Base-by-base conservation (phyloP, 2,888 invertebrate species). In the Zaprionus lineosus region DNA sequence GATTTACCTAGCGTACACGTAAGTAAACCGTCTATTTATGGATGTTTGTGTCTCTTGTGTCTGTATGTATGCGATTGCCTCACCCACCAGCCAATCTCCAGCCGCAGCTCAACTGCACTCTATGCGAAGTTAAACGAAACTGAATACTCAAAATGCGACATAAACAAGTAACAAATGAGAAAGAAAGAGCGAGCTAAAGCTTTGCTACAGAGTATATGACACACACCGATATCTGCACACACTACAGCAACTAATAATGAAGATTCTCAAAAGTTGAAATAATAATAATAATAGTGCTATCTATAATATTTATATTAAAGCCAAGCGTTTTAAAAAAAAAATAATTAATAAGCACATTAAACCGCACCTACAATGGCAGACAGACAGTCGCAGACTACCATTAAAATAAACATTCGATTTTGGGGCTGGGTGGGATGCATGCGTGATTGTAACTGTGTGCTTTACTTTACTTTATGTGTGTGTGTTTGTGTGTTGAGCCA, bases 51-150 rank as follows among this genome's bases (percentile, higher is more conserved):
- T 40, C 31, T 34, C 1, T 40, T 18, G 24, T 40, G 8, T 16
- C 11, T 40, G 8, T 53, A 11, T 58, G 16, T 56, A 18, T 53
- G 43, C 21, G 7, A 6, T 24, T 16, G 12, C 8, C 53, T 60
- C 40, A 67, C 53, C 53, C 40, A 67, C 53, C 69, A 43, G 63
- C 46, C 56, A 52, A 53, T 53, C 31, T 34, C 43, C 33, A 51
- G 56, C 44, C 50, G 70, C 31, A 55, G 31, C 48, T 44, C 60
- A 83, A 85, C 85, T 75, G 84, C 69, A 68, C 85, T 79, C 63
- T 60, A 16, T 53, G 85, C 62, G 55, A 55, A 72, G 56, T 77
- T 40, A 83, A 83, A 58, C 39, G 55, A 65, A 84, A 78, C 85
- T 78, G 85, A 65, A 62, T 56, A 46, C 48, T 61, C 43, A 56